Base-by-base conservation (phyloP, 1,140 invertebrate species). In the Pinna nobilis region DNA sequence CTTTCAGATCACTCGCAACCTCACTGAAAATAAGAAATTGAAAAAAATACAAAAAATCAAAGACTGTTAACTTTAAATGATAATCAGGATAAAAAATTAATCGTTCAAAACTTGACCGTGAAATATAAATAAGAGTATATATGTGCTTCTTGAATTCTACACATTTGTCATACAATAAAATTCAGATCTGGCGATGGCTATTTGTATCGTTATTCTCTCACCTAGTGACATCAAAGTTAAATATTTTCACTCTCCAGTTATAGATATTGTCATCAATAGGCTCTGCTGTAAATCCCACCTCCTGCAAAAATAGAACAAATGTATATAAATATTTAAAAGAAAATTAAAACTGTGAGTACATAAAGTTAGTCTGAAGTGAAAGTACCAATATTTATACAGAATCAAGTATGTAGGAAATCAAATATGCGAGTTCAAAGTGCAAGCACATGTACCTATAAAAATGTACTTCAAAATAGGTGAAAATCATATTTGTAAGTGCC, bases 211-310 rank as follows among this genome's bases (percentile, higher is more conserved):
- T n/a, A n/a, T n/a, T n/a, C n/a, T n/a, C 55, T 53, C 68, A 81
- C 78, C 80, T 83, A 9, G 74, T 33, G n/a, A 71, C 63, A 35
- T 81, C 72, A 79, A 88, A 88, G 25, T 82, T 59, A 39, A 72
- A 80, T 20, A 88, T 77, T 55, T 82, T 79, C 15, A 88, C 87
- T 28, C 74, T 75, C 87, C 87, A 88, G 37, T 84, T 67, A 59
- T 87, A 88, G 30, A 88, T 88, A 63, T 88, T 88, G 44, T 88
- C 84, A 55, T 87, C 85, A 32, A 88, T 80, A 15, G 87, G 83
- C 33, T 88, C 85, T 15, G 83, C 87, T 67, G 78, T 80, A 55
- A 88, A 84, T 9, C 86, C 86, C 44, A 77, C 66, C 33, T 74
- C 71, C 82, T 84, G 60, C 9, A 77, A 66, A 13, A 32, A 18